phyloP scores from a whole-genome alignment of 2,888 invertebrate genomes.

The Sthenelais limicola region DNA sequence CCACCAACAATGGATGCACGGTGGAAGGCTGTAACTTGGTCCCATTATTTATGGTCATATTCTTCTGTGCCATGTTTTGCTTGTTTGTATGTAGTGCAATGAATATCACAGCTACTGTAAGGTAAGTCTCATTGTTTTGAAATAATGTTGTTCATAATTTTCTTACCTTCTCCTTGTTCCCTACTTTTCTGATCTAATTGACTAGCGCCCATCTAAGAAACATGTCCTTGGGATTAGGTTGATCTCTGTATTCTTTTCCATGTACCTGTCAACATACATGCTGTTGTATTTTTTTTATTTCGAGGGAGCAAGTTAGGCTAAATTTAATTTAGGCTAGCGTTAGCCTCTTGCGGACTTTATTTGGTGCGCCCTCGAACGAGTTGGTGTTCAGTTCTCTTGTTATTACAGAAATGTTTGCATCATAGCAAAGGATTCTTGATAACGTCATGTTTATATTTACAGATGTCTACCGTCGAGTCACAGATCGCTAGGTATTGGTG shows the following conservation, averaged over 20 bases:
- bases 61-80: constrained; percentile 42
- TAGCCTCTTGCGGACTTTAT: not conserved
- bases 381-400: not conserved
- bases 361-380: not conserved
- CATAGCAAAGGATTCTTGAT: no score
- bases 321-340: not conserved
- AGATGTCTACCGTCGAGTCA: constrained; percentile 39
- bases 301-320: not conserved
- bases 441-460: not conserved
- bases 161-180: no score
- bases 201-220: no score
- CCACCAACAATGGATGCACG: constrained; percentile 8
- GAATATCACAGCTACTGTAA: constrained; percentile 37
- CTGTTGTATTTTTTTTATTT: not conserved
- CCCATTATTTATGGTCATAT: constrained; percentile 23
- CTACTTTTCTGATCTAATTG: no score
- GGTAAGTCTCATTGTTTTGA: no score
- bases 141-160: no score
- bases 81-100: constrained; percentile 38
- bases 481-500: constrained; percentile 27
- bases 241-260: not conserved
- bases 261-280: not conserved
- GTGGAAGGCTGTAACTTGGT: constrained; percentile 7
- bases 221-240: no score
- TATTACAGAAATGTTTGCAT: no score